phyloP scores from a whole-genome alignment of 92 coral and sea anemone genomes.

The Porites cylindrica region DNA sequence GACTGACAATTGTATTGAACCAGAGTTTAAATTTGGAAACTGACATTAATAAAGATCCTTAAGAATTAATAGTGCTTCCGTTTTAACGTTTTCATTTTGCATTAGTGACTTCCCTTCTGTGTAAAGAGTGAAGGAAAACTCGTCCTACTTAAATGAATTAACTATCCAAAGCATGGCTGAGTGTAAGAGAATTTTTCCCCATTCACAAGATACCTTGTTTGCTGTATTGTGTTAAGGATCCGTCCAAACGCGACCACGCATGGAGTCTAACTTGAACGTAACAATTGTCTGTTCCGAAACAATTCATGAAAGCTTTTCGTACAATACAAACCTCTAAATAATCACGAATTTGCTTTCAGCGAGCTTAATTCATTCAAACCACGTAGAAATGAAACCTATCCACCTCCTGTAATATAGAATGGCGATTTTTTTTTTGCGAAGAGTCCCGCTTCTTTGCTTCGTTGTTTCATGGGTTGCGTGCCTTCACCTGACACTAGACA shows the following conservation, averaged over 20 bases:
- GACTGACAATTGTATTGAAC: constrained; percentile 9
- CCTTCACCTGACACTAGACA: not conserved
- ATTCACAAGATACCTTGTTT: too few relatives aligned
- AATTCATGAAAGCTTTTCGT: not conserved
- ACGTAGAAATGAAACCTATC: not conserved
- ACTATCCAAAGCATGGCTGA: not conserved
- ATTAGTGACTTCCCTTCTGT: not conserved
- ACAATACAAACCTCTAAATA: not conserved
- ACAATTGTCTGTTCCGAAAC: not conserved
- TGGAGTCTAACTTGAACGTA: not conserved
- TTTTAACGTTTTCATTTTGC: not conserved
- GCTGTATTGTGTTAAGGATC: too few relatives aligned
- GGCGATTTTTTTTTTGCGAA: not conserved
- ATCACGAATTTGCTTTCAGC: not conserved
- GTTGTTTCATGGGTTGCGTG: constrained; percentile 12
- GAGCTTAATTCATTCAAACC: constrained; percentile 12
- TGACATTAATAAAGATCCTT: not conserved
- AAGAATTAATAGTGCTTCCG: too few relatives aligned
- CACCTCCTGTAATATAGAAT: not conserved
- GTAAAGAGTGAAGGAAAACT: not conserved
- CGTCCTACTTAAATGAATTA: too few relatives aligned
- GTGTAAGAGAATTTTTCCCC: too few relatives aligned
- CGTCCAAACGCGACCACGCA: too few relatives aligned
- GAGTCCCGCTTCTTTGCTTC: not conserved
- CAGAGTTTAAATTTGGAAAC: constrained; percentile 1